phyloP scores from a whole-genome alignment of 2,797 vertebrate genomes.

The Nannoperca obscura region DNA sequence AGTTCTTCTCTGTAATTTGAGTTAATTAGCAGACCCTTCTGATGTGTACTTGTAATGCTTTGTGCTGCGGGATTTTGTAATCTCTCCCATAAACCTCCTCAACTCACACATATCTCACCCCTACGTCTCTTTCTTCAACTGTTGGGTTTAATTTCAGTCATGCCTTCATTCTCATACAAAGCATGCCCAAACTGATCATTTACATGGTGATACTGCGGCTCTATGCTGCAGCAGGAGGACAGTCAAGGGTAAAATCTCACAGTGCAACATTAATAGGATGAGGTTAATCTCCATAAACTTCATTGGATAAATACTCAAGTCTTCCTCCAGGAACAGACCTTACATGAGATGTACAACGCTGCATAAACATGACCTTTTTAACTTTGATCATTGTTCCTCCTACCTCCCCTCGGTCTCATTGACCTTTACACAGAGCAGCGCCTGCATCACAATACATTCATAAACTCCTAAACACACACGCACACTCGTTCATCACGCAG shows the following conservation, averaged over 20 bases:
- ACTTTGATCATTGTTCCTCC: slow-evolving; percentile 35
- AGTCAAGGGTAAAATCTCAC: slow-evolving; percentile 59
- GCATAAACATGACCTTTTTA: slow-evolving; percentile 29
- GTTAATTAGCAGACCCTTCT: slow-evolving; percentile 33
- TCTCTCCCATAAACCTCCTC: background rate
- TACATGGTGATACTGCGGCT: slow-evolving; percentile 39
- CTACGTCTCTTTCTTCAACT: slow-evolving; percentile 26
- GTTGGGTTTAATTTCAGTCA: slow-evolving; percentile 58
- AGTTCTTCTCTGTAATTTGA: slow-evolving; percentile 7
- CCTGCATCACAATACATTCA: slow-evolving; percentile 30
- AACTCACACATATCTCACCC: slow-evolving; percentile 4
- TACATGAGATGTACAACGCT: slow-evolving; percentile 43
- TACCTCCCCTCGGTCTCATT: slow-evolving; percentile 39
- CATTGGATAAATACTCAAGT: slow-evolving; percentile 52
- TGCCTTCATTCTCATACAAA: slow-evolving; percentile 40
- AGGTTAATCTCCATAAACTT: slow-evolving; percentile 61
- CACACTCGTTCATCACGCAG: slow-evolving; percentile 14
- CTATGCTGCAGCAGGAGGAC: slow-evolving; percentile 36
- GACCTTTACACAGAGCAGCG: slow-evolving; percentile 44
- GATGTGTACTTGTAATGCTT: slow-evolving; percentile 26
- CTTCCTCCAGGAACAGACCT: slow-evolving; percentile 38
- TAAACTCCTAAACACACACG: slow-evolving; percentile 26
- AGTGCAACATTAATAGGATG: slow-evolving; percentile 59
- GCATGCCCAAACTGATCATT: slow-evolving; percentile 57
- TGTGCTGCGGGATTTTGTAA: slow-evolving; percentile 17